Evolutionary conservation across 1,140 invertebrate species (phyloP), one percentile per base, ranked within the genome.

Genomic region (Danaus plexippus): DNA sequence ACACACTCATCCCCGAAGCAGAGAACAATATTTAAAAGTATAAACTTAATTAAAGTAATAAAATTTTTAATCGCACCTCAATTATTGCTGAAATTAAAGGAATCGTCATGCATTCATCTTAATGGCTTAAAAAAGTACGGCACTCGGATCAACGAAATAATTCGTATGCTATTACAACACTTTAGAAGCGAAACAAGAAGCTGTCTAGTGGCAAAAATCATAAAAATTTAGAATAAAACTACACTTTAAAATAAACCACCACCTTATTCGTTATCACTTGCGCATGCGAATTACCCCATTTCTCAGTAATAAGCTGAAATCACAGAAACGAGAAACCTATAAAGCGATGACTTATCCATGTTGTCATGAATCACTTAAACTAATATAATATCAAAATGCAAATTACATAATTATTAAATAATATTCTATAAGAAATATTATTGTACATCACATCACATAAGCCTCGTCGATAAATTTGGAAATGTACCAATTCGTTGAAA

Each of bases 391-490:
- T 69, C 52, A 69, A 67, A 71, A 71, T 72, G 70, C 67, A 69
- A 55, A 70, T 54, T 68, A 75, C 61, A 66, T 56, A 73, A 63
- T 63, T 65, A 69, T 67, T 56, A 64, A 69, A 73, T 64, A 70
- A 64, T 64, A 63, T 70, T 58, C 59, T 71, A 70, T 83, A 78
- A 69, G 68, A 73, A 75, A 72, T 69, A 77, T 75, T 75, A 80
- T 77, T 69, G 46, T 67, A 83, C 73, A 80, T 81, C 80, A 87
- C 83, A 87, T 87, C 81, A 87, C 83, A 86, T 79, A 87, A 87
- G 83, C 83, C 75, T 82, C 59, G 61, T 69, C 58, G 64, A 63
- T 45, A 73, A 71, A 69, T 57, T 69, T 62, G 75, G 77, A 78
- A 84, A 86, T 79, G 80, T 71, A 76, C 80, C 83, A 84, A 81